Evolutionary conservation across 2,113 vertebrate genomes (phyloP).

Genomic region (Mobula hypostoma): DNA sequence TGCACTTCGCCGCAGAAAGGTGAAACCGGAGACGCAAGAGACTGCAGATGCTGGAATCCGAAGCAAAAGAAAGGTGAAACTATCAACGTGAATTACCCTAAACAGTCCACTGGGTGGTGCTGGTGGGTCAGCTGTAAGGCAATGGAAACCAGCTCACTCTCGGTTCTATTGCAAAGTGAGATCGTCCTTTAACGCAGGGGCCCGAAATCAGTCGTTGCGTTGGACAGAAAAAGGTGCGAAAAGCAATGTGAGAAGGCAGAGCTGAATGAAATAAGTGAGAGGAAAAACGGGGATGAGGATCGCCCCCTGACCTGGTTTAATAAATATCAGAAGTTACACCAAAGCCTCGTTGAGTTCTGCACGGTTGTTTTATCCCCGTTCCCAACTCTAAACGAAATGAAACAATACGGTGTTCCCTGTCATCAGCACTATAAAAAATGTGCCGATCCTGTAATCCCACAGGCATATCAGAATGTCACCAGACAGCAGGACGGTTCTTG

Average conservation of each 20-base stretch:
- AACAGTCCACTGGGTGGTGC: constrained; percentile 12
- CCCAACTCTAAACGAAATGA: not conserved
- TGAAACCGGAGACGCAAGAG: not conserved
- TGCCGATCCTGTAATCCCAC: not conserved
- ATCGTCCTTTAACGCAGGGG: not conserved
- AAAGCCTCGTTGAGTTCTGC: not conserved
- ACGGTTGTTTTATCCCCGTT: not conserved
- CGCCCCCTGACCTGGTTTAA: constrained; percentile 40
- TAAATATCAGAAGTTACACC: constrained; percentile 33
- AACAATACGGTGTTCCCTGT: not conserved
- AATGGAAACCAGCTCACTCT: too few species aligned
- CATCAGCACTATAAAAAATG: not conserved
- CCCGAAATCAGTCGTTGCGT: not conserved
- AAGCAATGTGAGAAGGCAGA: constrained; percentile 6
- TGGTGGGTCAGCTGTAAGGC: not conserved
- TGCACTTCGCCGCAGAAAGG: not conserved
- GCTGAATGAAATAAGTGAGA: not conserved
- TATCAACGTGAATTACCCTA: not conserved
- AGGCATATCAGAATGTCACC: not conserved
- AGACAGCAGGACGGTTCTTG: not conserved
- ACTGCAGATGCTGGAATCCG: too few species aligned
- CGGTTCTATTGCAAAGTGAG: not conserved
- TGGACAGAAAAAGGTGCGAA: not conserved
- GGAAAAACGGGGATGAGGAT: not conserved
- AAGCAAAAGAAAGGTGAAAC: not conserved